Evolutionary conservation across 1,140 invertebrate species (phyloP).

Genomic region (Ectropis grisescens): DNA sequence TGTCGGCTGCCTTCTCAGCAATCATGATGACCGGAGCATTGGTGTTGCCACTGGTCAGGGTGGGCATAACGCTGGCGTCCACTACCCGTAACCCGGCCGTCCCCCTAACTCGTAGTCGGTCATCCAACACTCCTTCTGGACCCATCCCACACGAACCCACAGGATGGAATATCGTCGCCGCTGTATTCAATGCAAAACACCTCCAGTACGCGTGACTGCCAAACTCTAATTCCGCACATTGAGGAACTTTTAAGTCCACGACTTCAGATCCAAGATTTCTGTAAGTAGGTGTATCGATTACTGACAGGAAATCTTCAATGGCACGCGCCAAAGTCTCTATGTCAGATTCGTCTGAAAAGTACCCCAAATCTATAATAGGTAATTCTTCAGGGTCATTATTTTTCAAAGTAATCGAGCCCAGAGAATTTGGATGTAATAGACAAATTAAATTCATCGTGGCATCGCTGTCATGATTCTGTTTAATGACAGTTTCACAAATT

Average conservation of each 20-base stretch:
- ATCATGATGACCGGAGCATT: conserved; percentile 24
- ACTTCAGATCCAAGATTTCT: conserved; percentile 56
- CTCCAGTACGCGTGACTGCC: conserved; percentile 40
- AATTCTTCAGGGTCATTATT: conserved; percentile 86
- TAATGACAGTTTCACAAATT: conserved; percentile 20
- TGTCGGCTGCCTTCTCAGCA: conserved; percentile 10
- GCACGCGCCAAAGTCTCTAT: conserved; percentile 82
- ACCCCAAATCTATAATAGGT: conserved; percentile 90
- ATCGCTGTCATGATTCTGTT: too few relatives aligned
- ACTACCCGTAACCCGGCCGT: conserved; percentile 28
- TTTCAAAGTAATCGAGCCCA: conserved; percentile 80
- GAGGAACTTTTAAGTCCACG: conserved; percentile 41
- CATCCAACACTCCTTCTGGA: conserved; percentile 55
- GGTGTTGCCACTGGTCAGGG: conserved; percentile 19
- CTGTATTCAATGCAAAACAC: conserved; percentile 46
- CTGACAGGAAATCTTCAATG: conserved; percentile 73
- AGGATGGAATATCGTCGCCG: conserved; percentile 55
- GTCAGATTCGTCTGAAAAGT: conserved; percentile 82
- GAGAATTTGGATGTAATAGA: conserved; percentile 81
- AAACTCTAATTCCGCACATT: conserved; percentile 62
- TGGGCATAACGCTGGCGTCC: conserved; percentile 32
- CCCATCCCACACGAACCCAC: conserved; percentile 71
- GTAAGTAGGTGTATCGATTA: conserved; percentile 71
- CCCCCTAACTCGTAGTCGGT: conserved; percentile 53
- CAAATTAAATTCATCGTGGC: too few relatives aligned